Conservation (phyloP, 2,888 invertebrate species). For the Marasmarcha lunaedactyla region DNA sequence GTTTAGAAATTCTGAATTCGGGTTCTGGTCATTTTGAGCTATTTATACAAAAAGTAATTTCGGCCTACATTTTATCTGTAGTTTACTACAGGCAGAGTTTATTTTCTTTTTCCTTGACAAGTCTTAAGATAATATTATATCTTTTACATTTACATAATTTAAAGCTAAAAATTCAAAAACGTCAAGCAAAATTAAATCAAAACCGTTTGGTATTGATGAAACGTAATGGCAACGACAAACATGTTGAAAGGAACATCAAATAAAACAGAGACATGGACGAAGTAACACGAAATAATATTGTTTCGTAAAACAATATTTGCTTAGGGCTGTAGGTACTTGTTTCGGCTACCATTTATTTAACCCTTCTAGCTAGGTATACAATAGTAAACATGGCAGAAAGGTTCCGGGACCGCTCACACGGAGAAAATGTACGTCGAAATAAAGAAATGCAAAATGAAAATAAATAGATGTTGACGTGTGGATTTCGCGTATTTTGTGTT, state of each 20-base stretch:
- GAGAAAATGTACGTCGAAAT: neutral
- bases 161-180: neutral
- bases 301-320: neutral
- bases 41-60: too few species aligned
- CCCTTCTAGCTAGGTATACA: neutral
- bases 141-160: too few species aligned
- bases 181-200: neutral
- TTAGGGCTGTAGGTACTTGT: neutral
- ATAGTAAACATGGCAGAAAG: slow-evolving; percentile 1
- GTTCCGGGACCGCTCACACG: neutral
- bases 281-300: neutral
- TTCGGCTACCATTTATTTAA: neutral
- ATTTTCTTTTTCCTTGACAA: too few species aligned
- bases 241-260: neutral
- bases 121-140: too few species aligned
- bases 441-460: slow-evolving; percentile 14
- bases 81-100: too few species aligned
- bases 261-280: neutral
- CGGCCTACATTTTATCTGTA: too few species aligned
- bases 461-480: neutral
- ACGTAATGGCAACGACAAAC: neutral
- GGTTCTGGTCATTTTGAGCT: too few species aligned
- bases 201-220: neutral
- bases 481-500: neutral
- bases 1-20: too few species aligned